Evolutionary conservation across 2,113 vertebrate species (phyloP).

Genomic region (Limnothrissa miodon): DNA sequence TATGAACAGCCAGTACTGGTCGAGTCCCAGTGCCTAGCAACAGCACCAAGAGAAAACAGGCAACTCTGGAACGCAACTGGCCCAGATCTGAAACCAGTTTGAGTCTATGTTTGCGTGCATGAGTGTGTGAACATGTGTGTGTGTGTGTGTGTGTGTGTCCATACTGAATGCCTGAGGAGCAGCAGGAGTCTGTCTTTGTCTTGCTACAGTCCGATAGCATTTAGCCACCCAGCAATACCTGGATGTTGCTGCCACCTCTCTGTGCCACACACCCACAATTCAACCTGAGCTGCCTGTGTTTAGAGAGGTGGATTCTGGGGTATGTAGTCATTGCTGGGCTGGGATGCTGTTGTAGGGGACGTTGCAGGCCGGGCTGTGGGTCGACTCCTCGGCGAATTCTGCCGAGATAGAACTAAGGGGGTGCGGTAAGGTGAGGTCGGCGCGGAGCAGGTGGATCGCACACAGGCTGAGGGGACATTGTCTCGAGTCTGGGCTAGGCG

Average conservation of each 20-base stretch:
- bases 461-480: conserved; percentile 19
- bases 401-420: conserved; percentile 20
- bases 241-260: conserved; percentile 47
- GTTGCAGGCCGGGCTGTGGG: neutral
- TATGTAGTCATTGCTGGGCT: neutral
- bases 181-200: neutral
- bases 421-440: conserved; percentile 49
- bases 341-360: conserved; percentile 19
- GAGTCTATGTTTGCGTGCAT: neutral
- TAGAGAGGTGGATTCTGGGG: conserved; percentile 34
- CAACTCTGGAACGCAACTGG: neutral
- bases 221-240: conserved; percentile 46
- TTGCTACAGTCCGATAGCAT: conserved; percentile 30
- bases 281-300: conserved; percentile 6
- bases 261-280: conserved; percentile 36
- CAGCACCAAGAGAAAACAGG: conserved; percentile 13
- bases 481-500: conserved; percentile 42
- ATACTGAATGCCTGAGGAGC: conserved; percentile 42
- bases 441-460: conserved; percentile 33
- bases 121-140: neutral
- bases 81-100: neutral
- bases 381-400: conserved; percentile 2
- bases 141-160: too few relatives aligned
- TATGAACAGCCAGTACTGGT: neutral
- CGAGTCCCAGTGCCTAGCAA: neutral